phyloP scores from a whole-genome alignment of 2,797 vertebrate genomes.

The Alosa sapidissima region DNA sequence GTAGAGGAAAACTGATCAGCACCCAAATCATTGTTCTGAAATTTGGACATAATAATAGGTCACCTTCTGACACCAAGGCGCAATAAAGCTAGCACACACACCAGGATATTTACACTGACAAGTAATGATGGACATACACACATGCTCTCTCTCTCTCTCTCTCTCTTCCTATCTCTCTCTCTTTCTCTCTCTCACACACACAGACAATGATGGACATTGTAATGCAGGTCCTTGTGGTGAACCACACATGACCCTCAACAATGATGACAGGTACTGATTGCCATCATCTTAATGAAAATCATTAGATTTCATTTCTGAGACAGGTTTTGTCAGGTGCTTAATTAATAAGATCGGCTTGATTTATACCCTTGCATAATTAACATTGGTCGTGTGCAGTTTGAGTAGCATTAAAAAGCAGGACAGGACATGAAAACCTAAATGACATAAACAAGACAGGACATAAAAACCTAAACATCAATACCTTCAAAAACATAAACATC shows the following conservation, averaged over 20 bases:
- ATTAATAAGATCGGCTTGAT: background rate
- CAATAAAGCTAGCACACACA: conserved; percentile 59
- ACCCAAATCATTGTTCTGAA: background rate
- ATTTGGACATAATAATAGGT: conserved; percentile 12
- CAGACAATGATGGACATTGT: background rate
- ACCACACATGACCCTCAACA: background rate
- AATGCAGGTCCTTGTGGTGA: background rate
- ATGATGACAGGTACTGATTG: background rate
- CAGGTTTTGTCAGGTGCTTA: background rate
- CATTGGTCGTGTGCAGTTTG: background rate
- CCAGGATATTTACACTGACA: background rate
- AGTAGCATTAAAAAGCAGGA: background rate
- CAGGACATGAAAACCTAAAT: background rate
- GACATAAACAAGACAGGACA: background rate
- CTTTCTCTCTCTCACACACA: background rate
- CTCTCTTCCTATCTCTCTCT: background rate
- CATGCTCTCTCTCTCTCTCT: background rate
- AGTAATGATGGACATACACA: background rate
- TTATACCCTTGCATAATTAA: background rate
- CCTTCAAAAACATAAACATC: no score
- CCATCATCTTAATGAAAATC: conserved; percentile 21
- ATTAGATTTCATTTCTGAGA: background rate
- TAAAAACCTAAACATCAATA: background rate
- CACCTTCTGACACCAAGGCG: conserved; percentile 59
- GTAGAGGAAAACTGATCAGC: conserved; percentile 15